phyloP scores from a whole-genome alignment of 2,113 vertebrate genomes.

The Recurvirostra avosetta region DNA sequence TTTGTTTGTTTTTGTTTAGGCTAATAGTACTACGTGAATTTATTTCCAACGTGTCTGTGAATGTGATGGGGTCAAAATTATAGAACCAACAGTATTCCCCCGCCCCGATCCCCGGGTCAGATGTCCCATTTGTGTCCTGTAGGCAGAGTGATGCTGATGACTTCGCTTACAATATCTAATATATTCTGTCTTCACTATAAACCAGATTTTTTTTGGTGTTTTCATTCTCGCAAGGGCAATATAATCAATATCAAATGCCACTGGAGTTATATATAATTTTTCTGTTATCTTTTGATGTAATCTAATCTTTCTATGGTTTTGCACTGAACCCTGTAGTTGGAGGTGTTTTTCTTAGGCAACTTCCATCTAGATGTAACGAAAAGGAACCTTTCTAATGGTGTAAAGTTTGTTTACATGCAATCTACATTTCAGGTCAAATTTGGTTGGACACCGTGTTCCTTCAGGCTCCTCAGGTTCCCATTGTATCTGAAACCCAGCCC shows the following conservation, averaged over 20 bases:
- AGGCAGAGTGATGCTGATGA: not conserved
- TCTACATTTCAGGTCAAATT: not conserved
- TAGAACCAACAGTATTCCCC: not conserved
- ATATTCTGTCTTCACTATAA: not conserved
- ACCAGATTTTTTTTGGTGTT: not conserved
- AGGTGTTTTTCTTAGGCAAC: not conserved
- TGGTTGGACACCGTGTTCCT: not conserved
- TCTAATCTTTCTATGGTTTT: not conserved
- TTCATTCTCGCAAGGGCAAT: not conserved
- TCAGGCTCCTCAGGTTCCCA: not conserved
- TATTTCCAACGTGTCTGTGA: not conserved
- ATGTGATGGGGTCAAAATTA: accelerated
- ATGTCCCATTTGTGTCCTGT: not conserved
- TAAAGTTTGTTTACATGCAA: not conserved
- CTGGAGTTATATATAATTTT: not conserved
- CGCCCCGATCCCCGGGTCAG: not conserved
- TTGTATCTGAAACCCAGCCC: not conserved
- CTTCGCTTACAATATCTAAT: not conserved
- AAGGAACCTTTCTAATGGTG: not conserved
- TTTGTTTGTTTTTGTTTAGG: not conserved
- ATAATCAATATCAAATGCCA: not conserved
- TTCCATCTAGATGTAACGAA: not conserved
- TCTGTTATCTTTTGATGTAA: not conserved
- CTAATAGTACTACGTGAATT: not conserved
- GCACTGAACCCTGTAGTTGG: not conserved